These are phyloP conservation scores for Ochropacha duplaris DNA, from an alignment of 2,888 invertebrate species.

Conservation along the genomic window DNA sequence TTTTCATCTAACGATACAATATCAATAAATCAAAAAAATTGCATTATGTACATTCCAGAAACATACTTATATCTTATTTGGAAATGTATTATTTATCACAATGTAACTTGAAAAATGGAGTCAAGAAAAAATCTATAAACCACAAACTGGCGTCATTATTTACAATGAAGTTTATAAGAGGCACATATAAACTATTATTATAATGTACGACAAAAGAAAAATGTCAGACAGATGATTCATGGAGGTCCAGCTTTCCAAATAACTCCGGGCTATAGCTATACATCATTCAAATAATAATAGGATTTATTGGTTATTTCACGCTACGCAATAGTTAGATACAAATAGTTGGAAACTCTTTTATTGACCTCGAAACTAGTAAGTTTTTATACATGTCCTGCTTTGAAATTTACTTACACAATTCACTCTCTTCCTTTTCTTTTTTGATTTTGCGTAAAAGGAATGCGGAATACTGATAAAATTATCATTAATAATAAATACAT, in stretches of 20 bases:
- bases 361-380: too few relatives aligned
- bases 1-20: too few relatives aligned
- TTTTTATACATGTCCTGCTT: too few relatives aligned
- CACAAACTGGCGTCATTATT: background rate
- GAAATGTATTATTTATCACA: too few relatives aligned
- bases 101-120: background rate
- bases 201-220: conserved; percentile 9
- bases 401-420: too few relatives aligned
- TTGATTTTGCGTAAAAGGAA: too few relatives aligned
- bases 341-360: conserved; percentile 9
- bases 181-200: background rate
- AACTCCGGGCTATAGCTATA: conserved; percentile 24
- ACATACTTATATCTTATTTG: too few relatives aligned
- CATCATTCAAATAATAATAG: conserved; percentile 29
- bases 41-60: too few relatives aligned
- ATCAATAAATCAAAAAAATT: too few relatives aligned
- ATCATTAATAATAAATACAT: too few relatives aligned
- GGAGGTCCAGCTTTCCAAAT: conserved; percentile 25
- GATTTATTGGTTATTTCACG: conserved; percentile 29
- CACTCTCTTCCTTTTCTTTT: too few relatives aligned
- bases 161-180: background rate
- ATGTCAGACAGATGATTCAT: conserved; percentile 32
- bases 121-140: background rate
- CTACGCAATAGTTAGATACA: conserved; percentile 3
- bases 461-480: too few relatives aligned